Percentiles rank a stretch among this genome's conserved stretches.
Evolutionary conservation across 2,113 vertebrate species (phyloP).

Genomic region (Todiramphus saurophagus): DNA sequence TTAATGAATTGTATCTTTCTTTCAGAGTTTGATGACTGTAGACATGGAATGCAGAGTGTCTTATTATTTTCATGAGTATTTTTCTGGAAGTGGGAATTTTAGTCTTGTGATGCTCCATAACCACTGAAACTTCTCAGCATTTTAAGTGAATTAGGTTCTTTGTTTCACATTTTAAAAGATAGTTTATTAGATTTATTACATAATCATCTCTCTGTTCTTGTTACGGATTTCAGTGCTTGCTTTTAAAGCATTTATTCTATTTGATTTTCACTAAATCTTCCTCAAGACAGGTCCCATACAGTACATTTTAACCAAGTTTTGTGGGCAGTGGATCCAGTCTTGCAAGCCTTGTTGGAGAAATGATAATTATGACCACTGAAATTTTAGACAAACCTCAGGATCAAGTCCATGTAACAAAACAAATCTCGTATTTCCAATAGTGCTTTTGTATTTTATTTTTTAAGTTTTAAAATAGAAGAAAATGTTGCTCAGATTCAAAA

Average conservation of each 20-base stretch:
- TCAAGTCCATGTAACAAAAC: not conserved
- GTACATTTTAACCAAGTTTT: not conserved
- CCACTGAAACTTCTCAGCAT: not conserved
- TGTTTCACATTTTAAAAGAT: not conserved
- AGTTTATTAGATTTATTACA: not conserved
- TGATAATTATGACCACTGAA: not conserved
- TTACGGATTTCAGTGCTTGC: not conserved
- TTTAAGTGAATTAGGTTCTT: not conserved
- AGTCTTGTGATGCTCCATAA: not conserved
- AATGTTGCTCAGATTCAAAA: not conserved
- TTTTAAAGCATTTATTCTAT: not conserved
- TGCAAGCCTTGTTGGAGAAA: not conserved
- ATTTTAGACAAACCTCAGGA: not conserved
- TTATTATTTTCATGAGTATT: not conserved
- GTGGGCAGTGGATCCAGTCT: not conserved
- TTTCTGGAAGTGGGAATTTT: not conserved
- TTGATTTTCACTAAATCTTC: not conserved
- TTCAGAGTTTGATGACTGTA: not conserved
- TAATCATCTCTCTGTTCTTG: not conserved
- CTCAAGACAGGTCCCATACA: not conserved
- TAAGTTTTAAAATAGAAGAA: not conserved
- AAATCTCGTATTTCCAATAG: not conserved
- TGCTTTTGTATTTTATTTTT: rapidly evolving
- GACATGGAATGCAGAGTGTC: not conserved
- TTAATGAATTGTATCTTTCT: not conserved